Evolutionary conservation across 2,113 vertebrate species (phyloP).

Genomic region (Sinosuthora webbiana): DNA sequence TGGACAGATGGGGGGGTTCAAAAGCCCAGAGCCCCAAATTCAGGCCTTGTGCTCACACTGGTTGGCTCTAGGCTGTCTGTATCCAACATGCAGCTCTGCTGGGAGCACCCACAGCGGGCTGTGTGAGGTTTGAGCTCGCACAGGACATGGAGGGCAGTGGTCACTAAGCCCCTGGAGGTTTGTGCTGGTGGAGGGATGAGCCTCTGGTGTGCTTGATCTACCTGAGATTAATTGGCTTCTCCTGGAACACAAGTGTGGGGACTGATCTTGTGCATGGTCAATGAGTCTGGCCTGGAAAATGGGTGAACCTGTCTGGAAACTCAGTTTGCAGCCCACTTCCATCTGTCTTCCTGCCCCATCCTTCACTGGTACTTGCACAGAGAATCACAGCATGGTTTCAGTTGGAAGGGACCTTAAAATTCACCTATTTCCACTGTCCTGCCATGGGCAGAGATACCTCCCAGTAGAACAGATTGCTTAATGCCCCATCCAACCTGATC

Average conservation of each 20-base stretch:
- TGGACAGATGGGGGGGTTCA: background rate
- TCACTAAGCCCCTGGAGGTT: background rate
- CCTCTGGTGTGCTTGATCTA: background rate
- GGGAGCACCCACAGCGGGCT: background rate
- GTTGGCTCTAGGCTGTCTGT: background rate
- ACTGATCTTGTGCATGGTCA: background rate
- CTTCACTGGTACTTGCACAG: background rate
- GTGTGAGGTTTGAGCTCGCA: background rate
- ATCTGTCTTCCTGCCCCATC: background rate
- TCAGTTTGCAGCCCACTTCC: background rate
- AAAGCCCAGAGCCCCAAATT: background rate
- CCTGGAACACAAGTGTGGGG: background rate
- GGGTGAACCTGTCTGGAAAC: background rate
- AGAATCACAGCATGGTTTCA: background rate
- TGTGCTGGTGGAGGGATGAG: background rate
- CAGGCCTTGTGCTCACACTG: background rate
- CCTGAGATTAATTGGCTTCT: background rate
- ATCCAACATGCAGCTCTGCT: background rate
- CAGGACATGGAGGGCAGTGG: background rate
- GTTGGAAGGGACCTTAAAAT: background rate
- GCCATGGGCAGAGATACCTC: background rate
- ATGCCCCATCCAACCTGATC: background rate
- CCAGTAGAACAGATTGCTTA: background rate
- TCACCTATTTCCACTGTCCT: background rate
- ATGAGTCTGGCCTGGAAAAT: background rate